Conservation (phyloP, 2,888 invertebrate genomes). For the Torymus auratus region DNA sequence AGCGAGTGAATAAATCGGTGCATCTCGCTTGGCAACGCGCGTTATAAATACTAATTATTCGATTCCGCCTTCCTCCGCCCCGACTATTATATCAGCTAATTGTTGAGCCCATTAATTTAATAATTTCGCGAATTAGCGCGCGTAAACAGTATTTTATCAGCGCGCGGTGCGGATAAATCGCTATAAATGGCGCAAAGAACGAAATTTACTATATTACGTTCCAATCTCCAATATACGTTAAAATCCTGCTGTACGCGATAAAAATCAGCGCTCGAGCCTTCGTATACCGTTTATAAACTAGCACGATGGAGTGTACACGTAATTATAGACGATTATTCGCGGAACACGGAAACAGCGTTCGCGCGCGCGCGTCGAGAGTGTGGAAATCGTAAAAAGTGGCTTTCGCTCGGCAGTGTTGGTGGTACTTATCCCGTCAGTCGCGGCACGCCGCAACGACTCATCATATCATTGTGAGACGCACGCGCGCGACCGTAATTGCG, state of each 20-base stretch:
- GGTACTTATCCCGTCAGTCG: constrained; percentile 28
- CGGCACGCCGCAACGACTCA: not conserved
- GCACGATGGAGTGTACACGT: not conserved
- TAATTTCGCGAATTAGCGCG: constrained; percentile 1
- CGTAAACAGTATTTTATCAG: constrained; percentile 1
- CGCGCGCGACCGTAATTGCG: too few relatives aligned
- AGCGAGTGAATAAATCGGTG: too few relatives aligned
- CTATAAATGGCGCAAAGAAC: too few relatives aligned
- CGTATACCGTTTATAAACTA: not conserved
- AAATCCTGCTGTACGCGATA: too few relatives aligned
- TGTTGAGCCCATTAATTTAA: constrained; percentile 28
- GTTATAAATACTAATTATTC: constrained; percentile 36
- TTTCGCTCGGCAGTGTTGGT: not conserved
- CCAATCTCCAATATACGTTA: too few relatives aligned
- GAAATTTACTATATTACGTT: too few relatives aligned
- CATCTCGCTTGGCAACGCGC: not conserved
- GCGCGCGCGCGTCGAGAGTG: not conserved
- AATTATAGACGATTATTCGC: not conserved
- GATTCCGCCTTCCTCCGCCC: constrained; percentile 3
- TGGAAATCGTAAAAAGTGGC: constrained; percentile 7
- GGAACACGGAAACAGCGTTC: constrained; percentile 22
- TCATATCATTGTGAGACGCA: constrained; percentile 13
- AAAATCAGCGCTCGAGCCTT: too few relatives aligned
- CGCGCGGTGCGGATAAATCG: too few relatives aligned
- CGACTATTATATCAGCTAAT: constrained; percentile 26